These are phyloP conservation scores for Leucophenga varia DNA, from an alignment of 1,140 invertebrate genomes.

Conservation along the genomic window DNA sequence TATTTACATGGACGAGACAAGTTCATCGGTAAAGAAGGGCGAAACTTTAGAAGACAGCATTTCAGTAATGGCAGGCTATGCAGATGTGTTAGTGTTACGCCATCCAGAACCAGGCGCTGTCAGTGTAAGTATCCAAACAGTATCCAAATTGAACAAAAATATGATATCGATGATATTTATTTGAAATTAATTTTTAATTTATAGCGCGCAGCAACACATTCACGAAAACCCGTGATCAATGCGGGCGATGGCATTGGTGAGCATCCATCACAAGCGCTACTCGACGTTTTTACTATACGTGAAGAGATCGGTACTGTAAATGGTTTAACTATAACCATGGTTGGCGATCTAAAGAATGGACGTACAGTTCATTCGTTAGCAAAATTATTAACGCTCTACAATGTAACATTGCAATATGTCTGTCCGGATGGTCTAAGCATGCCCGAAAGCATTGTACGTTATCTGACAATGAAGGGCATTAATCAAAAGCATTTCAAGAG, in stretches of 20 bases:
- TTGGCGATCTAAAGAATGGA: conserved; percentile 97
- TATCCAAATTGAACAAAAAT: too few relatives aligned
- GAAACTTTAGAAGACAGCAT: conserved; percentile 92
- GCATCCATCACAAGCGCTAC: conserved; percentile 96
- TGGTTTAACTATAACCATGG: conserved; percentile 87
- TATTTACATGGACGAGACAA: conserved; percentile 83
- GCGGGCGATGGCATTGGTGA: conserved; percentile 98
- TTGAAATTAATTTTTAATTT: conserved; percentile 24
- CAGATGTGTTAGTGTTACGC: conserved; percentile 90
- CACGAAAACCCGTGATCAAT: conserved; percentile 91
- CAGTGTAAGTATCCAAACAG: conserved; percentile 61
- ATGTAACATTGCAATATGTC: conserved; percentile 88
- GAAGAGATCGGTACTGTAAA: conserved; percentile 99
- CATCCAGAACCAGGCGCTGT: conserved; percentile 94
- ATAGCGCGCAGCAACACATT: conserved; percentile 77
- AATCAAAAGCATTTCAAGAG: conserved; percentile 70
- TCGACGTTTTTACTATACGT: conserved; percentile 97
- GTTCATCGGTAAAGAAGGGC: conserved; percentile 94
- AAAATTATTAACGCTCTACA: conserved; percentile 84
- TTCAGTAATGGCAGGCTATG: conserved; percentile 80
- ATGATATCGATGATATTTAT: too few relatives aligned
- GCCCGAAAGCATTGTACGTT: conserved; percentile 83
- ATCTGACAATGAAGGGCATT: conserved; percentile 76
- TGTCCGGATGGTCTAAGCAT: conserved; percentile 84
- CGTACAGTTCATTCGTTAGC: conserved; percentile 98